Evolutionary conservation across 2,888 invertebrate genomes (phyloP), one percentile per base, ranked within the genome.

Genomic region (Drosophila koepferae): DNA sequence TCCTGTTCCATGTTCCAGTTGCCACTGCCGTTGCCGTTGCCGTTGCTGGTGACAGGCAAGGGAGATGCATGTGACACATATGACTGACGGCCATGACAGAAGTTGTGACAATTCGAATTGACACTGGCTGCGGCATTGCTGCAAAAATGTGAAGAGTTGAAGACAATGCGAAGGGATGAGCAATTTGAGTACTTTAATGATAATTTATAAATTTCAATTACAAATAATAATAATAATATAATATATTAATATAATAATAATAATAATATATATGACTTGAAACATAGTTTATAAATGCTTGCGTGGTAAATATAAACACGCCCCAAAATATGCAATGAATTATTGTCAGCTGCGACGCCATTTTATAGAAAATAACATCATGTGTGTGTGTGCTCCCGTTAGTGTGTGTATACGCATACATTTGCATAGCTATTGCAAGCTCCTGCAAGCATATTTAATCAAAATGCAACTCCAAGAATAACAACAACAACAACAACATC

Each of bases 381-480:
- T 53, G 28, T 56, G 51, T 34, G 43, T 55, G 63, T 62, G 63
- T 55, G 49, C n/a, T n/a, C 41, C 60, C 36, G 20, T 31, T 38
- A 20, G 36, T 60, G 51, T 20, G 49, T 53, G 59, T 54, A 20
- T 18, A 20, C 43, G 40, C 18, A 8, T 40, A 16, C 12, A 10
- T 40, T 7, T 38, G 14, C 18, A 18, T 51, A 40, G 49, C 40
- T 68, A 53, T 58, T 49, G 63, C 44, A 65, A 55, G 65, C 23
- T 56, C 54, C 70, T 68, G 63, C 61, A 62, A 73, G 66, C 64
- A 78, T 78, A 83, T 83, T 81, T 69, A 77, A 84, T 86, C 74
- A 86, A 72, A 77, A 84, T 51, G 56, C 48, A 61, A 23, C 31
- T 46, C 43, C 54, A 59, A 62, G 53, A 68, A 38, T 16, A 69